Base-by-base conservation (phyloP, 2,797 vertebrate genomes). In the Acanthiza pusilla region DNA sequence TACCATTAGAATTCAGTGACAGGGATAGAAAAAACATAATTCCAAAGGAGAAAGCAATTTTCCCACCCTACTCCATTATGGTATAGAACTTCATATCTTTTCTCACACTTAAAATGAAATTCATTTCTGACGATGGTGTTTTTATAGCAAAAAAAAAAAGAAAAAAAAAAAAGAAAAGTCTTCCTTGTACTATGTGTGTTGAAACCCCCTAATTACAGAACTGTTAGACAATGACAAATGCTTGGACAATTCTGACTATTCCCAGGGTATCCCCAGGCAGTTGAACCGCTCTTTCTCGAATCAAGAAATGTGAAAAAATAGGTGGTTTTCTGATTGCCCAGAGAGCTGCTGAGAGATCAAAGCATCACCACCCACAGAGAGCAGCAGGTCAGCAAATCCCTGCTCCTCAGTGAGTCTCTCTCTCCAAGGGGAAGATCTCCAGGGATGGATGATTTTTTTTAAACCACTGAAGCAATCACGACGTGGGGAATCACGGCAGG, bases 151-250 rank as follows among this genome's bases (percentile, higher is more conserved):
- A 91, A 85, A 47, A 34, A 36, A 29, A 38, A 38, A 38, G 67
- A 82, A 91, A 85, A 47, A 34, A 36, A 29, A 38, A 38, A 38
- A 94, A 90, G 91, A 91, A 47, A 94, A 77, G 30, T 25, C 51
- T 76, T 68, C 70, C 66, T 88, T 38, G 38, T 15, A n/a, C 10
- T 65, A 1, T 16, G 32, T 23, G 14, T 34, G 74, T 16, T 68
- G 84, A 91, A 95, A 94, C 12, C 51, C 72, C 27, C 5, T 80
- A 93, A 96, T 91, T 95, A 95, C 43, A 71, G 45, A 81, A 93
- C 86, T 68, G 65, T 65, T 66, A 71, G 82, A 85, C 67, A 91
- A 30, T 48, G 77, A 92, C 65, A 87, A 88, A 89, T 68, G 54
- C 80, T 91, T 90, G 89, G 77, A 89, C 57, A 95, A 61, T 77